Evolutionary conservation across 2,797 vertebrate genomes (phyloP), one percentile per base, ranked within the genome.

Genomic region (Halcyon leucocephala): DNA sequence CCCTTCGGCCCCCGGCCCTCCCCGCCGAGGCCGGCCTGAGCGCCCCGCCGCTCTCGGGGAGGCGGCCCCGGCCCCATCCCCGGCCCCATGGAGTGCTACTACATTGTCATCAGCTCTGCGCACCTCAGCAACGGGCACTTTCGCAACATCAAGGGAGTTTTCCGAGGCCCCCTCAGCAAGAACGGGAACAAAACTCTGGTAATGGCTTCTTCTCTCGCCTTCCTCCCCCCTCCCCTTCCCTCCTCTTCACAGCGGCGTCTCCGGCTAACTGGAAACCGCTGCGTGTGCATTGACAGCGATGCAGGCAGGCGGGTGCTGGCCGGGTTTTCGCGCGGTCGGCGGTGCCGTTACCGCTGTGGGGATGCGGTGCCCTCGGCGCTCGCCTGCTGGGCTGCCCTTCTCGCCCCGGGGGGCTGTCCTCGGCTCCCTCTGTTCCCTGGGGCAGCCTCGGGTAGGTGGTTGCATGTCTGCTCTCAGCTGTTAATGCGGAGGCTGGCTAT

Each of bases 81-180:
- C 70, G 96, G 31, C 97, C 98, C 98, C 97, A 99, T 99, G 99
- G 99, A 99, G 98, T 99, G 99, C 98, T 99, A 99, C 98, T 99
- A 99, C 97, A 99, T 99, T 76, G 99, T 99, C 98, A 99, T 99
- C 98, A 99, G 99, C 98, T 99, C 99, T 98, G 99, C 99, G 96
- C 99, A 99, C 97, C 99, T 99, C 98, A 99, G 98, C 98, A 99
- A 99, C 94, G 99, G 99, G 95, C 99, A 99, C 98, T 99, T 99
- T 98, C 98, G 99, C 97, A 99, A 98, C 98, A 99, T 99, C 99
- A 99, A 99, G 97, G 99, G 99, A 98, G 99, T 99, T 97, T 99
- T 99, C 98, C 98, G 99, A 46, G 99, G 99, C 95, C 99, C 99
- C 81, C 99, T 99, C 96, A 98, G 99, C 98, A 98, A 99, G 97